phyloP scores from a whole-genome alignment of 2,113 vertebrate species.

The Vulpes ferrilata region DNA sequence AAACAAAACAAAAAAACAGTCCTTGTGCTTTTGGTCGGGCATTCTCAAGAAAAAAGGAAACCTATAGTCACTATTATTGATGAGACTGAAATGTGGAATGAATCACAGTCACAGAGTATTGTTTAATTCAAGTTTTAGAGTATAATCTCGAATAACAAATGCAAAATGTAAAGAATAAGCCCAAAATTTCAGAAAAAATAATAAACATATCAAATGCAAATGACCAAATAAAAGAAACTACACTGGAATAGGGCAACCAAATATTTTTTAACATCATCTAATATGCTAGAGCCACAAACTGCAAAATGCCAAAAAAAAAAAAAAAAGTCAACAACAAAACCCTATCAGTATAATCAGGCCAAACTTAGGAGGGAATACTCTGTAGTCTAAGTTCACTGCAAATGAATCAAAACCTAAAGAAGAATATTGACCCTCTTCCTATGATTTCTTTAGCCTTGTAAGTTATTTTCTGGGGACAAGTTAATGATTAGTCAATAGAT shows the following conservation, averaged over 20 bases:
- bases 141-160: not conserved
- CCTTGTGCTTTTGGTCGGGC: not conserved
- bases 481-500: not conserved
- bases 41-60: not conserved
- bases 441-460: not conserved
- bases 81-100: not conserved
- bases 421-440: not conserved
- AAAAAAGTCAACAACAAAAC: not conserved
- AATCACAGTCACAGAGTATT: not conserved
- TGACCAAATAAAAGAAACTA: constrained; percentile 4
- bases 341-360: not conserved
- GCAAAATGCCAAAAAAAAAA: not conserved
- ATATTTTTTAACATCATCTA: not conserved
- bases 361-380: not conserved
- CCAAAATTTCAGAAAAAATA: not conserved
- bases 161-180: constrained; percentile 30
- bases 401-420: constrained; percentile 42
- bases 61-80: not conserved
- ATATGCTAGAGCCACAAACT: not conserved
- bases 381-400: not conserved
- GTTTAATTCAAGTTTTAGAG: constrained; percentile 21
- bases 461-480: constrained; percentile 5
- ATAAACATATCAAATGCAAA: constrained; percentile 24
- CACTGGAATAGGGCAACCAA: not conserved
- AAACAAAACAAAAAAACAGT: constrained; percentile 10